Base-by-base conservation (phyloP, 2,113 vertebrate genomes). In the Alethe diademata region DNA sequence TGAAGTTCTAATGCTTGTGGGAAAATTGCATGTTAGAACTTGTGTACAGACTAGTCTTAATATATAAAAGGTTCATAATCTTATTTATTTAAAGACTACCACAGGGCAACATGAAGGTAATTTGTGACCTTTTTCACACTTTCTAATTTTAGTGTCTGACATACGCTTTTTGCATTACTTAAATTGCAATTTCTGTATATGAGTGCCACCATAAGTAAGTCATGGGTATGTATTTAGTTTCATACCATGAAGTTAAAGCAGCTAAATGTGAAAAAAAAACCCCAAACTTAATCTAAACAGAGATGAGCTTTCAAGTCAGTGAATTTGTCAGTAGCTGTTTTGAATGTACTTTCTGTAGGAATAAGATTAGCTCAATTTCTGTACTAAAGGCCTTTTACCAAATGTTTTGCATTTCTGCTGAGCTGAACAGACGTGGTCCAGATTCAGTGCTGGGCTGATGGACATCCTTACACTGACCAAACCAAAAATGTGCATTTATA, bases 21-120 rank as follows among this genome's bases (percentile, higher is more conserved):
- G 20, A 54, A 93, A 84, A 82, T 24, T 70, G 92, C 96, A 93
- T 90, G 96, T 78, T 92, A 57, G 56, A 75, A 58, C 47, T 65
- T 93, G 13, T 79, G 35, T 80, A 78, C 88, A 78, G 70, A 56
- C 4, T 62, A 26, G 31, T 78, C 43, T 56, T 78, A 61, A 56
- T 73, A 43, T 35, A 65, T 22, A 6, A 71, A n/a, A 93, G n/a
- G 72, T 83, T 86, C 22, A 66, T 78, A 53, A 73, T 64, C 51
- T 91, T 86, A 4, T 61, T 82, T 88, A 70, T 82, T 82, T 79
- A 38, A 88, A 78, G 69, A 88, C 29, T 31, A 65, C 33, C 65
- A 69, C 5, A 43, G 69, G 69, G 43, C 67, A 90, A 53, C n/a
- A 40, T 74, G 61, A 78, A 91, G 31, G 25, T 72, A 26, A 61